Percentiles rank a stretch among this genome's conserved stretches.
These are phyloP conservation scores for Onychorhynchus coronatus DNA, from an alignment of 2,113 vertebrate genomes.

Conservation along the genomic window DNA sequence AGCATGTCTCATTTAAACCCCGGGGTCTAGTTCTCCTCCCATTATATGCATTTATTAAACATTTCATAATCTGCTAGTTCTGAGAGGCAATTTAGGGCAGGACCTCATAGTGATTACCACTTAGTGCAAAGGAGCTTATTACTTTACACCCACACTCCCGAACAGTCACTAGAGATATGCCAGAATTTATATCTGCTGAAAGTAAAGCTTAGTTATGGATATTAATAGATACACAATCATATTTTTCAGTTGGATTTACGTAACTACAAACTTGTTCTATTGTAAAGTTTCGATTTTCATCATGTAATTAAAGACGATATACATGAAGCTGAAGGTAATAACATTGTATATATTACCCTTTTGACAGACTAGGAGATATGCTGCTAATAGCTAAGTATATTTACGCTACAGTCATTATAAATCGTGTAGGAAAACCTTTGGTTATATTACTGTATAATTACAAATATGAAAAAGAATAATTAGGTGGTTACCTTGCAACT, in stretches of 20 bases:
- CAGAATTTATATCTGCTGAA: not conserved
- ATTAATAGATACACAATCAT: not conserved
- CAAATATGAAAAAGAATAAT: not conserved
- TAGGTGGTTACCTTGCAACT: not conserved
- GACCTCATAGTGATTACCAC: conserved; percentile 44
- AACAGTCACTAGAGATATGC: not conserved
- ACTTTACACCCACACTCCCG: conserved; percentile 20
- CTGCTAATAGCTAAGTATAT: not conserved
- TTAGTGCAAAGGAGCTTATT: conserved; percentile 57
- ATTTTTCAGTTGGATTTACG: not conserved
- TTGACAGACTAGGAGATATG: not conserved
- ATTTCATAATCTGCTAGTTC: conserved; percentile 36
- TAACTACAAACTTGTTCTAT: not conserved
- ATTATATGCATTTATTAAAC: conserved; percentile 47
- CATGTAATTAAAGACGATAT: not conserved
- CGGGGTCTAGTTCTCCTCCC: conserved; percentile 21
- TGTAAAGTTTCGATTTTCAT: not conserved
- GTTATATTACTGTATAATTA: not conserved
- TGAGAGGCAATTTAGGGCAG: conserved; percentile 50
- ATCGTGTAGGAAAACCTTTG: not conserved
- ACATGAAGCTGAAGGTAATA: not conserved
- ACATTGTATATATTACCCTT: not conserved
- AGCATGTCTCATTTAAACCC: conserved; percentile 39
- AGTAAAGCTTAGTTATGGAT: not conserved
- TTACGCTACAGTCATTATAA: not conserved